These are phyloP conservation scores for Antheraea pernyi DNA, from an alignment of 1,140 invertebrate genomes.

Conservation along the genomic window DNA sequence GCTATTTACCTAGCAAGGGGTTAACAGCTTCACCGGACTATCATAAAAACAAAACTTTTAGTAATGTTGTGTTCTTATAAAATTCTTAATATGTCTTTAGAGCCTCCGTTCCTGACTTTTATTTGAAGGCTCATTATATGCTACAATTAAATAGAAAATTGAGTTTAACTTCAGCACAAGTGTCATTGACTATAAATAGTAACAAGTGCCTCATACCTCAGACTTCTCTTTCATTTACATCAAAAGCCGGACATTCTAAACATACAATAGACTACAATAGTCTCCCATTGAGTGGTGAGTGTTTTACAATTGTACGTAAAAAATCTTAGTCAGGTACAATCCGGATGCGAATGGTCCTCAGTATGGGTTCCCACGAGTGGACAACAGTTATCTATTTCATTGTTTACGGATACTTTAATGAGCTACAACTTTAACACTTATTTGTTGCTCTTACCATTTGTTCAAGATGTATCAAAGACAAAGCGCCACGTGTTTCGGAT, in stretches of 20 bases:
- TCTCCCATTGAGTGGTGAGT: slow-evolving; percentile 57
- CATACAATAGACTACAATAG: slow-evolving; percentile 42
- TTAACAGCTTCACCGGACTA: no score
- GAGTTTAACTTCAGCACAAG: slow-evolving; percentile 22
- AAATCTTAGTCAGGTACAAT: slow-evolving; percentile 53
- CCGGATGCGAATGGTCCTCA: slow-evolving; percentile 62
- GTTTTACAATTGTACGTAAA: slow-evolving; percentile 67
- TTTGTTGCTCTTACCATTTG: slow-evolving; percentile 36
- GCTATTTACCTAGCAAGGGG: no score
- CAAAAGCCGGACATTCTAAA: slow-evolving; percentile 44
- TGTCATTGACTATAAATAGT: slow-evolving; percentile 12
- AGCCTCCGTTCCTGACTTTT: no score
- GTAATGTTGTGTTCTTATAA: no score
- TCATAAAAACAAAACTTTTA: no score
- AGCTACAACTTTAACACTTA: slow-evolving; percentile 58
- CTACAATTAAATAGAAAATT: slow-evolving; percentile 22
- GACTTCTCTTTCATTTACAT: slow-evolving; percentile 12
- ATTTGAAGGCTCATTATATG: background rate
- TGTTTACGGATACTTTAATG: slow-evolving; percentile 44
- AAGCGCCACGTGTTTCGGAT: slow-evolving; percentile 53
- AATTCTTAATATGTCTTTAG: no score
- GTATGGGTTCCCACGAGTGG: slow-evolving; percentile 62
- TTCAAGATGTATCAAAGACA: slow-evolving; percentile 37
- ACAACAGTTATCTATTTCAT: slow-evolving; percentile 48
- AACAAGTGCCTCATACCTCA: slow-evolving; percentile 37